These are phyloP conservation scores for Pyrocoelia pectoralis DNA, from an alignment of 2,888 invertebrate species.

Conservation along the genomic window DNA sequence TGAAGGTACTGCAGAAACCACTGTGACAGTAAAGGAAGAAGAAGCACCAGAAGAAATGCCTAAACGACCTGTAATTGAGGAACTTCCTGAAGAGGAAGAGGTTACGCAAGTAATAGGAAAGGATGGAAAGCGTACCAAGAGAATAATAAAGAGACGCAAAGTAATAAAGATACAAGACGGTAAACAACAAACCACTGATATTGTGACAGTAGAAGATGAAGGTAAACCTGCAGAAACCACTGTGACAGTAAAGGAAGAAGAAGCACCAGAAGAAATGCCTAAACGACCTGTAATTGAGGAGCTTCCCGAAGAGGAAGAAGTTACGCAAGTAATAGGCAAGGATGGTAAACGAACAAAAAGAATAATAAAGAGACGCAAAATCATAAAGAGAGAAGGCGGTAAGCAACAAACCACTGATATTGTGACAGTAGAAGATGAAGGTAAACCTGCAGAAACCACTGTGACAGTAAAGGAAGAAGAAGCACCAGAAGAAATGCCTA, in stretches of 20 bases:
- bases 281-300: background rate
- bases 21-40: constrained; percentile 45
- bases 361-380: constrained; percentile 47
- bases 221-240: constrained; percentile 50
- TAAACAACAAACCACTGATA: constrained; percentile 45
- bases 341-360: constrained; percentile 20
- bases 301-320: constrained; percentile 38
- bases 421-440: constrained; percentile 57
- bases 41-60: constrained; percentile 44
- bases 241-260: constrained; percentile 45
- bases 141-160: constrained; percentile 46
- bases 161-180: constrained; percentile 47
- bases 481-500: constrained; percentile 47
- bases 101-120: constrained; percentile 41
- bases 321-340: background rate
- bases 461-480: constrained; percentile 44
- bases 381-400: constrained; percentile 22
- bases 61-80: constrained; percentile 49
- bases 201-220: constrained; percentile 49
- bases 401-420: constrained; percentile 58
- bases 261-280: background rate
- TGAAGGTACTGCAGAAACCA: constrained; percentile 47
- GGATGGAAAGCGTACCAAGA: constrained; percentile 38
- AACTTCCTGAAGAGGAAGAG: constrained; percentile 42
- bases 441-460: constrained; percentile 53